Evolutionary conservation across 2,113 vertebrate species (phyloP), one percentile per base, ranked within the genome.

Genomic region (Antennarius striatus): DNA sequence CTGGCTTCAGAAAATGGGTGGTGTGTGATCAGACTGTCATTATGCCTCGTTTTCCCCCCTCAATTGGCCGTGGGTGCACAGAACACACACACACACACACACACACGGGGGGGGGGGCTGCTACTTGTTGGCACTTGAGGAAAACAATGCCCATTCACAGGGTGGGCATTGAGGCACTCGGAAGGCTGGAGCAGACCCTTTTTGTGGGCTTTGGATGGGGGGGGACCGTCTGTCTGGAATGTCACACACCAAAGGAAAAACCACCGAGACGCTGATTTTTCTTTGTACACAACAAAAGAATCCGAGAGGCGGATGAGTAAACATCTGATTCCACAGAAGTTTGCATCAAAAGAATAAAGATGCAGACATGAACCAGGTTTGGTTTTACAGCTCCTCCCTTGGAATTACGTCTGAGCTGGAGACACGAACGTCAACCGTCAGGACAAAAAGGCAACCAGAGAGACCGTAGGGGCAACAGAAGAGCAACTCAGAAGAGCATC

Each of bases 91-190:
- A 22, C 22, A 22, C 22, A 22, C 22, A 22, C 22, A 22, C 22
- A 22, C 22, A 22, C 50, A 71, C 47, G 63, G 64, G 77, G 69
- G 64, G 75, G 71, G 72, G 62, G 80, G 78, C 78, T 73, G 72
- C 83, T 86, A 56, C 76, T 85, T 56, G 69, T 53, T 86, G 84
- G 79, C 82, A 81, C 64, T 79, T 68, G 67, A 61, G 77, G 77
- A 82, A 82, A 86, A 81, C 29, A 40, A 82, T 85, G 82, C 61
- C 77, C 79, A 84, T 82, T 88, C 80, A 84, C 64, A 84, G 68
- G 51, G 72, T 65, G 51, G 75, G 71, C 71, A 84, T 49, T 79
- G 76, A 81, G 58, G 62, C 69, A 29, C 73, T 77, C 68, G 17
- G 68, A 49, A 67, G 71, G 69, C 73, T 50, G 39, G 56, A 60